These are phyloP conservation scores for Crypturellus tataupa DNA, from an alignment of 2,797 vertebrate species.

Conservation along the genomic window DNA sequence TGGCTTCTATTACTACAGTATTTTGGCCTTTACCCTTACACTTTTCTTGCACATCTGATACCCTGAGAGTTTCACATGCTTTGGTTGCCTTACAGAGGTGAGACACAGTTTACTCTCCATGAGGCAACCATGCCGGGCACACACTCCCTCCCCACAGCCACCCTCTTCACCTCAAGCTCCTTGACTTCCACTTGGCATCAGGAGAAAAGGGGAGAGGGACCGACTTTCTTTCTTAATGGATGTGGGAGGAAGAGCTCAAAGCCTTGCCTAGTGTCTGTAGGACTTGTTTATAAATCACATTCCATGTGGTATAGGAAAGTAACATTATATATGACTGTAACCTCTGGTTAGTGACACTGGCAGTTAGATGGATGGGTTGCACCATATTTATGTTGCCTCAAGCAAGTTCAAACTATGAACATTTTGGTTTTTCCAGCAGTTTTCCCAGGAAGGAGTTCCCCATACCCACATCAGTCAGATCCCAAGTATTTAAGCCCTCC, in stretches of 20 bases:
- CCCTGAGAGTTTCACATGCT: neutral
- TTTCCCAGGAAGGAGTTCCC: constrained; percentile 38
- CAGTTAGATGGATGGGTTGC: neutral
- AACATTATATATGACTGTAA: constrained; percentile 10
- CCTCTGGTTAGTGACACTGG: constrained; percentile 13
- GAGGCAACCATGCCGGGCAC: neutral
- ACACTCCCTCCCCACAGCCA: neutral
- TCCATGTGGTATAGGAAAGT: constrained; percentile 8
- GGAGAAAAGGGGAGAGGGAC: neutral
- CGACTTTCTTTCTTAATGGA: neutral
- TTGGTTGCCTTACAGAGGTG: neutral
- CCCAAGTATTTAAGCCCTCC: neutral
- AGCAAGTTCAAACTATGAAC: neutral
- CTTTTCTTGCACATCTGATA: neutral
- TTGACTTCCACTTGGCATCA: constrained; percentile 24
- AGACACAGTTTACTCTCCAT: neutral
- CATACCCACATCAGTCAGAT: constrained; percentile 34
- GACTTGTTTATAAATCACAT: constrained; percentile 38
- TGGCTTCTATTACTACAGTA: neutral
- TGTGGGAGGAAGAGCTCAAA: constrained; percentile 31
- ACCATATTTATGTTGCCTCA: constrained; percentile 14
- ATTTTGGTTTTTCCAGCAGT: constrained; percentile 34
- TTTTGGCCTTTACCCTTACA: neutral
- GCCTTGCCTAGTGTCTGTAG: neutral
- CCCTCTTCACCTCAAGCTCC: constrained; percentile 16